Evolutionary conservation across 2,888 invertebrate genomes (phyloP), one percentile per base, ranked within the genome.

Genomic region (Ectropis crepuscularia): DNA sequence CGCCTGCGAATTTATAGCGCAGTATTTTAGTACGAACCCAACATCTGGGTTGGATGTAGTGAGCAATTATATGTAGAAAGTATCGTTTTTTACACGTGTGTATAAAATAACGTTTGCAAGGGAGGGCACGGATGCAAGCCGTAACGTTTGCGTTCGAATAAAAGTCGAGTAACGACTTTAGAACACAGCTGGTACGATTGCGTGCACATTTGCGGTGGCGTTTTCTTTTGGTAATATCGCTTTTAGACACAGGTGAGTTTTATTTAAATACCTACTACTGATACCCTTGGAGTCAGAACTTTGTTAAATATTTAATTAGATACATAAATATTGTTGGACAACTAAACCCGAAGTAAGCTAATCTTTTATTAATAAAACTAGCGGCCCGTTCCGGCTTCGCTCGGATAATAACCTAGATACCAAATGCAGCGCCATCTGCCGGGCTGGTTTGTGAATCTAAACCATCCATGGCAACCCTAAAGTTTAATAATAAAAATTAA

Each of bases 131-230:
- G 70, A 68, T 69, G 67, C 65, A 65, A 71, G 48, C 60, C 57
- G 53, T 57, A 63, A 65, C 72, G 69, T 68, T 70, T 74, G 74
- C 70, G 73, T 74, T 69, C 61, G 72, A 77, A 81, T 75, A 79
- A 80, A 81, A 81, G 74, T 74, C 76, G 74, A 75, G 69, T 72
- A 72, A 74, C 73, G 68, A 74, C 76, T 80, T 80, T 72, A 76
- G 76, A 78, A 74, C 80, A 81, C 80, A 81, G 77, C 80, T 81
- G 83, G 74, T 57, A 57, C 74, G 74, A 61, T 71, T 75, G 74
- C 71, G 77, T 74, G 71, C 69, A 71, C 74, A 73, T 69, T 71
- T 63, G 74, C 71, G 74, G 71, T 70, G 43, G 57, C 66, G 54
- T 74, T 28, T 28, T 78, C 69, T 75, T 76, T 78, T 79, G 77